These are phyloP conservation scores for Falco cherrug DNA, from an alignment of 2,797 vertebrate genomes.

Conservation along the genomic window DNA sequence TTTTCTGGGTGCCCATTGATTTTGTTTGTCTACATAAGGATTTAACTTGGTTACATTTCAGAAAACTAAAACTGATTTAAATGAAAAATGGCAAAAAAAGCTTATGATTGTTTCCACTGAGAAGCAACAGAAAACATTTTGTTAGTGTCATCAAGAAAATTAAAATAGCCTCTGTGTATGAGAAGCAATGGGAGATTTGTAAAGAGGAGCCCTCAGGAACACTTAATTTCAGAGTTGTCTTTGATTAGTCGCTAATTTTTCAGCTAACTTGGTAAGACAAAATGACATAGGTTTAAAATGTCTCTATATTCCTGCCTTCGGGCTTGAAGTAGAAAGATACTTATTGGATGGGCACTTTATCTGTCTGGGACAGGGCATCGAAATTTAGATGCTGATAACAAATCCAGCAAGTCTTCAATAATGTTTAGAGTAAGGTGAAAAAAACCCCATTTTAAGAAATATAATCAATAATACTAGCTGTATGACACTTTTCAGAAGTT, in stretches of 20 bases:
- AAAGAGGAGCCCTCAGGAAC: slow-evolving; percentile 24
- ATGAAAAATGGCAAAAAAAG: not conserved
- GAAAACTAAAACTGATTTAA: slow-evolving; percentile 20
- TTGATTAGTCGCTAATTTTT: slow-evolving; percentile 45
- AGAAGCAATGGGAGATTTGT: not conserved
- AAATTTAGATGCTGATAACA: not conserved
- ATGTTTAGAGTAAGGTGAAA: not conserved
- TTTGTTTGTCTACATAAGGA: not conserved
- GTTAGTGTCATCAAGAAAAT: slow-evolving; percentile 18
- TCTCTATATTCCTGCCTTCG: not conserved
- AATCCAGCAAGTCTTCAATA: not conserved
- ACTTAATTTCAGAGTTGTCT: not conserved
- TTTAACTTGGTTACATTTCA: slow-evolving; percentile 23
- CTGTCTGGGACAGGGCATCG: not conserved
- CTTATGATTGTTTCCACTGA: not conserved
- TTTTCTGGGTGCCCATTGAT: not conserved
- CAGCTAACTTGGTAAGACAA: slow-evolving; percentile 11
- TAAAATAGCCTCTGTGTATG: slow-evolving; percentile 15
- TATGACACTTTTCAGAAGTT: not conserved
- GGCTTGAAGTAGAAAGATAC: not conserved
- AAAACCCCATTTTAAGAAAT: not conserved
- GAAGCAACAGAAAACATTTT: not conserved
- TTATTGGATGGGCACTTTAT: not conserved
- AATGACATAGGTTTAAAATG: not conserved
- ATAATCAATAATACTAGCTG: not conserved